A percentile compares a stretch with the other conserved stretches of the same genome.
Evolutionary conservation across 2,888 invertebrate genomes (phyloP).

Genomic region (Linnaemya tessellans): DNA sequence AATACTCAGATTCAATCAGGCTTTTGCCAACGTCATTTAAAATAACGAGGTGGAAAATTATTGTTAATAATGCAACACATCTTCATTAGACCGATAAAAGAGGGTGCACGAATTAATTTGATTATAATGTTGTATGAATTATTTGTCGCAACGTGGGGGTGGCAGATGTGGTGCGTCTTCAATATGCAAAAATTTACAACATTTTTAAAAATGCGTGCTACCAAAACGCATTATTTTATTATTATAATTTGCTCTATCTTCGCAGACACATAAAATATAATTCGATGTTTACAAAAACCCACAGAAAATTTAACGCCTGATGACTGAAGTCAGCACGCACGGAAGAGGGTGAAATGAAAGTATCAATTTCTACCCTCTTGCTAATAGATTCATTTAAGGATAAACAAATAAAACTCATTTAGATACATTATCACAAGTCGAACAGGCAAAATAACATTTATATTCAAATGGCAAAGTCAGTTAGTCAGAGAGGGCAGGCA

Average conservation of each 20-base stretch:
- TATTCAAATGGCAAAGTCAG: conserved; percentile 25
- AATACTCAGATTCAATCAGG: not conserved
- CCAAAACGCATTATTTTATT: conserved; percentile 1
- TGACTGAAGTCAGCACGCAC: conserved; percentile 44
- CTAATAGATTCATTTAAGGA: conserved; percentile 71
- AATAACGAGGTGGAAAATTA: conserved; percentile 71
- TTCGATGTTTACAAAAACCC: conserved; percentile 63
- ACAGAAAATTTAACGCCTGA: conserved; percentile 71
- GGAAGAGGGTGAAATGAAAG: conserved; percentile 50
- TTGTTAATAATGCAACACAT: conserved; percentile 63
- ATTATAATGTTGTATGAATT: conserved; percentile 62
- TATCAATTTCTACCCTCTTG: conserved; percentile 65
- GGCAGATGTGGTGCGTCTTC: conserved; percentile 6
- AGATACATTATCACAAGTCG: conserved; percentile 71
- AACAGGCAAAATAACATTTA: conserved; percentile 60
- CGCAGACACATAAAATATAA: conserved; percentile 37
- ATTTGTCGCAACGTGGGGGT: conserved; percentile 38
- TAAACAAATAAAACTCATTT: conserved; percentile 73
- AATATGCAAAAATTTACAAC: conserved; percentile 62
- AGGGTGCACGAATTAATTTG: conserved; percentile 67
- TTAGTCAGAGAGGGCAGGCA: conserved; percentile 17
- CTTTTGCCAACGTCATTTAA: conserved; percentile 36
- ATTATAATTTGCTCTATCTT: conserved; percentile 41
- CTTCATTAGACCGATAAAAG: conserved; percentile 49
- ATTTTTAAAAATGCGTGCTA: not conserved